Evolutionary conservation across 2,113 vertebrate genomes (phyloP), one percentile per base, ranked within the genome.

Genomic region (Aegotheles bennettii): DNA sequence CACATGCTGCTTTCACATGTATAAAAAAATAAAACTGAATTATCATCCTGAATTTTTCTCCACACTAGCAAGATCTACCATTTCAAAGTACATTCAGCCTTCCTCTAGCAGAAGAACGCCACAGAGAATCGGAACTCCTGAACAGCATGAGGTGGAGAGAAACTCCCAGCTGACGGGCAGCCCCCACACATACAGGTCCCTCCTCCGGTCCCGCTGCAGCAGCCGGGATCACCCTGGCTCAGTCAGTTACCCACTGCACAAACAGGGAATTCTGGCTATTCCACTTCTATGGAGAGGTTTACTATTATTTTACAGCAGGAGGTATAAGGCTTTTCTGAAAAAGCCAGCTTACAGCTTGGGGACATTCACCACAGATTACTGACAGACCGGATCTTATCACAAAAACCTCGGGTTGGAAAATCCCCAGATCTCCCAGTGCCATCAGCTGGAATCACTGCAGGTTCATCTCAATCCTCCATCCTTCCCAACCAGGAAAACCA

Each of bases 231-330:
- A 6, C 43, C 42, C 38, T 1, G 0, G 38, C 74, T 8, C 7
- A 5, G 33, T 5, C 1, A 0, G 10, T 10, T 21, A 25, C 43
- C 67, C 6, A 4, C 74, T 2, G 28, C 68, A 80, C 73, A 28
- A 48, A 53, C 7, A 13, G 48, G 48, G 24, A 48, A 48, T 54
- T 29, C 51, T 8, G n/a, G 20, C 35, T 23, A 14, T 11, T 51
- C 9, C 31, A 21, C 25, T 65, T 50, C 87, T 10, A 18, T 1
- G 1, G 57, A 29, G 24, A 23, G n/a, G 8, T 26, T 24, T 38
- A 43, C 23, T 45, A 2, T 6, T 13, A 21, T 31, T 83, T 67
- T 35, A 29, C 9, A 36, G 25, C 0, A 15, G 0, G 0, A 36
- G 1, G 0, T 31, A 36, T 42, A 26, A 64, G 33, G 29, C 50